A percentile compares a stretch with the other conserved stretches of the same genome.
Conservation (phyloP, 2,797 vertebrate species). For the Eidolon dupreanum region DNA sequence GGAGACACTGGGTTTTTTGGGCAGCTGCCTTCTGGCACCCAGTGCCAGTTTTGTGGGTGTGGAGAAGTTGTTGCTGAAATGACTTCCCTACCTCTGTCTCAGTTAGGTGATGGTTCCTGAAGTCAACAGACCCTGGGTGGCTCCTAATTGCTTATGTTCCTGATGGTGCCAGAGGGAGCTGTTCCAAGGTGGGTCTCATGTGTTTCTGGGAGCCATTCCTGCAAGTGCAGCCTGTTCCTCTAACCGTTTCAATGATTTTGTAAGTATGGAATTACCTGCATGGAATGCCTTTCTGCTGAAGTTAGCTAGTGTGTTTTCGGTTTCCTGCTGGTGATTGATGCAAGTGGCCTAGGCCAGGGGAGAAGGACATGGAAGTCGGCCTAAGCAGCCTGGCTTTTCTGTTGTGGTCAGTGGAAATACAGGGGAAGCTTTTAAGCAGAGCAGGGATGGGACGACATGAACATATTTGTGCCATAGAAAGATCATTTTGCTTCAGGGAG, state of each 20-base stretch:
- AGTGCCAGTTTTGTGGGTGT: neutral
- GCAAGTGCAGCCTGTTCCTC: neutral
- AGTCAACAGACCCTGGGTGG: neutral
- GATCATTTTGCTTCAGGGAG: neutral
- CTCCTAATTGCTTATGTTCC: neutral
- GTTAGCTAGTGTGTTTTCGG: neutral
- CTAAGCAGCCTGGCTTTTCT: neutral
- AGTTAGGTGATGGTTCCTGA: neutral
- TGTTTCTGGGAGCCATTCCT: neutral
- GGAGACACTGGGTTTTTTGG: neutral
- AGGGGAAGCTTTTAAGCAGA: neutral
- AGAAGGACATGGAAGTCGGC: neutral
- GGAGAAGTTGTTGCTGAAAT: neutral
- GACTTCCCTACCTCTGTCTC: neutral
- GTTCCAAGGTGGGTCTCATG: neutral
- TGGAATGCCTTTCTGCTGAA: constrained; percentile 19
- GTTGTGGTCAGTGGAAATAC: neutral
- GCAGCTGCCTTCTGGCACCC: neutral
- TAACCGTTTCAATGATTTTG: neutral
- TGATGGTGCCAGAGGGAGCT: neutral
- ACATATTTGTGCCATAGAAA: neutral
- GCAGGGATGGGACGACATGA: neutral
- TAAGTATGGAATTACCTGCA: neutral
- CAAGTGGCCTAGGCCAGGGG: no score
- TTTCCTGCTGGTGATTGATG: neutral